A percentile compares a stretch with the other conserved stretches of the same genome.
Conservation (phyloP, 2,113 vertebrate species). For the Carlito syrichta region DNA sequence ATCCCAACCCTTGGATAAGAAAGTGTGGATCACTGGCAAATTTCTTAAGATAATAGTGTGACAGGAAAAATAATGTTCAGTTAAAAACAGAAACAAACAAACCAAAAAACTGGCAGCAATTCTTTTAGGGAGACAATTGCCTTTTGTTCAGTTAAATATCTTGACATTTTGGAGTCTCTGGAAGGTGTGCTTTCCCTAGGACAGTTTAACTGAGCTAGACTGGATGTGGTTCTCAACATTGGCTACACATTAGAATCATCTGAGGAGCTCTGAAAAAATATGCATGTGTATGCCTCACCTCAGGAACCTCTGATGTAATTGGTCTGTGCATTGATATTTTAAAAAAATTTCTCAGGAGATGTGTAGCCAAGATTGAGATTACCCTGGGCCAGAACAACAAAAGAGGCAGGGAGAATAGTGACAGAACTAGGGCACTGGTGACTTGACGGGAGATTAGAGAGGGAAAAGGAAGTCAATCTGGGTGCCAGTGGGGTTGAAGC, state of each 20-base stretch:
- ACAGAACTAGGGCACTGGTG: neutral
- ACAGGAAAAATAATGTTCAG: constrained; percentile 35
- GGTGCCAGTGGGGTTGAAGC: no score
- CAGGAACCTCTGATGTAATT: neutral
- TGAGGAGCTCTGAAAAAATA: neutral
- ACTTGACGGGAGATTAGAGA: neutral
- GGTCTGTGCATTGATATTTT: neutral
- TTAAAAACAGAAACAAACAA: neutral
- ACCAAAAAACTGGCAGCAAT: neutral
- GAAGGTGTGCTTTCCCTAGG: neutral
- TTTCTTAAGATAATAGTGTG: constrained; percentile 37
- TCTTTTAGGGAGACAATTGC: constrained; percentile 41
- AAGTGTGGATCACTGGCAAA: constrained; percentile 31
- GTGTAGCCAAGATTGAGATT: neutral
- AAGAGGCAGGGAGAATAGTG: neutral
- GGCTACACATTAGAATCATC: neutral
- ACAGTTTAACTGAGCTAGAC: neutral
- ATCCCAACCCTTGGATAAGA: neutral
- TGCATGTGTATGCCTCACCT: accelerated
- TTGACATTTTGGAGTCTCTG: neutral
- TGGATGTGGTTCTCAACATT: neutral
- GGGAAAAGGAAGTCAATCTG: neutral
- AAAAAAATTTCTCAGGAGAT: neutral
- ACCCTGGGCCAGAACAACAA: neutral
- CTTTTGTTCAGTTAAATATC: constrained; percentile 62